A percentile compares a stretch with the other conserved stretches of the same genome.
Evolutionary conservation across 2,113 vertebrate genomes (phyloP).

Genomic region (Albula glossodonta): DNA sequence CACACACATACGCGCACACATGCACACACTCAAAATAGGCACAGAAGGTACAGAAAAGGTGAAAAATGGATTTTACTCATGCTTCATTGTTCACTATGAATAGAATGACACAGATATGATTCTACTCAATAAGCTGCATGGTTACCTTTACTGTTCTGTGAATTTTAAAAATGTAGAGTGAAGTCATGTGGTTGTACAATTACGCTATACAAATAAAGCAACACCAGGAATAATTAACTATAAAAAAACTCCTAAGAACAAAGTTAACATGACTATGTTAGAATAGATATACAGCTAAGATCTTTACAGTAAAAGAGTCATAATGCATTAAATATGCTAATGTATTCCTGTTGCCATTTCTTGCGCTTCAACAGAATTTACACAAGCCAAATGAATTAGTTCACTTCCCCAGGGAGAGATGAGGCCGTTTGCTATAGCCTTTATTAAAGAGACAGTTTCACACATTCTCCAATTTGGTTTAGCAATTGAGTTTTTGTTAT

Average conservation of each 20-base stretch:
- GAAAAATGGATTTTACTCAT: too few relatives aligned
- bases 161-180: too few relatives aligned
- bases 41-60: neutral
- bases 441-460: neutral
- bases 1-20: neutral
- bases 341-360: neutral
- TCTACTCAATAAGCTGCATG: too few relatives aligned
- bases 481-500: neutral
- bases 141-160: too few relatives aligned
- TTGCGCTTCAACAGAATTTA: neutral
- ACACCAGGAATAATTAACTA: too few relatives aligned
- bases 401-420: neutral
- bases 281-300: neutral
- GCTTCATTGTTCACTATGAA: too few relatives aligned
- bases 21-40: neutral
- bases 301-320: neutral
- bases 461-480: neutral
- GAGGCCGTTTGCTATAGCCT: neutral
- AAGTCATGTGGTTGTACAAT: too few relatives aligned
- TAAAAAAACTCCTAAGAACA: too few relatives aligned
- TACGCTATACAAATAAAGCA: too few relatives aligned
- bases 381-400: neutral
- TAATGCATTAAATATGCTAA: neutral
- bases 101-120: too few relatives aligned
- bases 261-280: too few relatives aligned